These are phyloP conservation scores for Centropus unirufus DNA, from an alignment of 2,113 vertebrate species.

Conservation along the genomic window DNA sequence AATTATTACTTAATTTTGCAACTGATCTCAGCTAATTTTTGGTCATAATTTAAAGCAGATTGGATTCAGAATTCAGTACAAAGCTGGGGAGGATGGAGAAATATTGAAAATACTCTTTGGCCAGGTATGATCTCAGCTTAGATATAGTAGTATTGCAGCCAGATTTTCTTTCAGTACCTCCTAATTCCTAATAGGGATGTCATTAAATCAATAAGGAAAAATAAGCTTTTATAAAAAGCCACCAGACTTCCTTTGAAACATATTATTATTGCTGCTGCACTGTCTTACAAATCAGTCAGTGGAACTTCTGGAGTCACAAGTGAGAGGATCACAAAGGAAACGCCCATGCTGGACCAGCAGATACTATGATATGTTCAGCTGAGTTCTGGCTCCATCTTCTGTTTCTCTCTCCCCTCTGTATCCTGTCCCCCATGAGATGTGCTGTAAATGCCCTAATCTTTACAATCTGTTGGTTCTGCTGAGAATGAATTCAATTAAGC, in stretches of 20 bases:
- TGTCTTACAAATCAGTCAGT: background rate
- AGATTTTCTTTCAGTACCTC: background rate
- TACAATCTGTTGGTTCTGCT: background rate
- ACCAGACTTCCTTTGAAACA: background rate
- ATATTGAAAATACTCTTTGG: background rate
- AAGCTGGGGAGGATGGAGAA: background rate
- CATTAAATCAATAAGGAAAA: background rate
- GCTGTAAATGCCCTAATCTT: background rate
- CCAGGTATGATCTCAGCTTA: background rate
- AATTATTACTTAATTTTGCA: background rate
- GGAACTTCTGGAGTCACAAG: background rate
- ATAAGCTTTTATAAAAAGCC: background rate
- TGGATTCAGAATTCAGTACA: background rate
- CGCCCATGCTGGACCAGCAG: background rate
- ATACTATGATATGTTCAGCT: background rate
- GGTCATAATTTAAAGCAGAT: background rate
- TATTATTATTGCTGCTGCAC: background rate
- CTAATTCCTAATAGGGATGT: background rate
- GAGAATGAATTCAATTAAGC: background rate
- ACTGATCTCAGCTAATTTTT: background rate
- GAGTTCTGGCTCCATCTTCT: background rate
- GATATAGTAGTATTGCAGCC: background rate
- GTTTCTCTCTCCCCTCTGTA: background rate
- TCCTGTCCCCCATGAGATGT: accelerated
- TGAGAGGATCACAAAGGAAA: background rate